These are phyloP conservation scores for Cheilosia vulpina DNA, from an alignment of 2,888 invertebrate genomes.

Conservation along the genomic window DNA sequence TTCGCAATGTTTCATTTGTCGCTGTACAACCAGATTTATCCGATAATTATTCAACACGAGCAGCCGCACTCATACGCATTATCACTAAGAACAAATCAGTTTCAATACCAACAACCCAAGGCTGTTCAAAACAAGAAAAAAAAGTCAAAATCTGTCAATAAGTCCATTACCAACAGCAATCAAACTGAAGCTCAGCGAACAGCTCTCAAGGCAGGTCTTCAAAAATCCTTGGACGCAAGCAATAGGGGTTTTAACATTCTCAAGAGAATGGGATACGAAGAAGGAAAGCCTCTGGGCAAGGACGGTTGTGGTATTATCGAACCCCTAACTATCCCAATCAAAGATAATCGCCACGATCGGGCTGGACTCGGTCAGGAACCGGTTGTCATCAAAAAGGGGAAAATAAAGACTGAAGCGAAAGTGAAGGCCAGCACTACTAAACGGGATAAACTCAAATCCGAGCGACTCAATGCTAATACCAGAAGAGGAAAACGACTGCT, in stretches of 20 bases:
- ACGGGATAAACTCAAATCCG: background rate
- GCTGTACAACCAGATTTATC: conserved; percentile 7
- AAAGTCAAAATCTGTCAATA: conserved; percentile 4
- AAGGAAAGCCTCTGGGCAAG: conserved; percentile 65
- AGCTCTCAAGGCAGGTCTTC: conserved; percentile 26
- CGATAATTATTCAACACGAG: background rate
- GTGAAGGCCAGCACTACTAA: background rate
- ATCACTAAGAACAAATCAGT: background rate
- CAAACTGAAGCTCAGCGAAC: conserved; percentile 21
- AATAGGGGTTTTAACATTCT: conserved; percentile 64
- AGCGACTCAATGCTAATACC: background rate
- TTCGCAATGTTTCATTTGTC: conserved; percentile 33
- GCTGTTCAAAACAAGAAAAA: background rate
- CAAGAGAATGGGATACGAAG: conserved; percentile 70
- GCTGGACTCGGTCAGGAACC: conserved; percentile 60
- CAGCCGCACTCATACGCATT: background rate
- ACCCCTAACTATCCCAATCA: conserved; percentile 38
- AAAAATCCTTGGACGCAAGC: conserved; percentile 42
- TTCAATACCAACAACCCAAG: background rate
- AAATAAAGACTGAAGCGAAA: background rate
- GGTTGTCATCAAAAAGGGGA: background rate
- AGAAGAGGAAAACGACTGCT: conserved; percentile 24
- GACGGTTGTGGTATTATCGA: conserved; percentile 43
- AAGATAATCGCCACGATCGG: conserved; percentile 21
- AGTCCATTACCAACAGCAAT: background rate